Evolutionary conservation across 2,888 invertebrate species (phyloP).

Genomic region (Tipula unca): DNA sequence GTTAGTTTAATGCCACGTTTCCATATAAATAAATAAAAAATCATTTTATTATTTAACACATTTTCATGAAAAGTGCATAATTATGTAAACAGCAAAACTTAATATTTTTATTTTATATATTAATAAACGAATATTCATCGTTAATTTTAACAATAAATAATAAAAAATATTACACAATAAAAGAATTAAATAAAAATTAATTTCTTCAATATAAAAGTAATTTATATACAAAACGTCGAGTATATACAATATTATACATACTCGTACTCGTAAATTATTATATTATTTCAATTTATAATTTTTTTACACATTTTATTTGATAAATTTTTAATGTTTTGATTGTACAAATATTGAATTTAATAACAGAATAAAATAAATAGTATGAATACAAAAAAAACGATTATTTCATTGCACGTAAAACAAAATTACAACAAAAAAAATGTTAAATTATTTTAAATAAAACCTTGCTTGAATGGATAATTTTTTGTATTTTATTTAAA

Average conservation of each 20-base stretch:
- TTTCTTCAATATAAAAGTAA: neutral
- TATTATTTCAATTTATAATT: slow-evolving; percentile 8
- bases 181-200: neutral
- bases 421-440: neutral
- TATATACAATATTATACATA: too few relatives aligned
- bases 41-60: neutral
- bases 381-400: neutral
- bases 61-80: neutral
- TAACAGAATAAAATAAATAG: neutral
- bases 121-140: neutral
- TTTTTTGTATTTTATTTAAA: neutral
- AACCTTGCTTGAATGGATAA: neutral
- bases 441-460: neutral
- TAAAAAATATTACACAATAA: neutral
- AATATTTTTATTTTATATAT: neutral
- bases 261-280: neutral
- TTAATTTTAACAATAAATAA: neutral
- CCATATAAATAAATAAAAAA: neutral
- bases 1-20: neutral
- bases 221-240: neutral
- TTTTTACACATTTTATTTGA: neutral
- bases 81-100: neutral
- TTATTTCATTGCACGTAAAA: neutral
- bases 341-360: slow-evolving; percentile 8
- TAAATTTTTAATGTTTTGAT: slow-evolving; percentile 14